A percentile compares a stretch with the other conserved stretches of the same genome.
These are phyloP conservation scores for Actinia equina DNA, from an alignment of 64 coral and sea anemone genomes.

Conservation along the genomic window DNA sequence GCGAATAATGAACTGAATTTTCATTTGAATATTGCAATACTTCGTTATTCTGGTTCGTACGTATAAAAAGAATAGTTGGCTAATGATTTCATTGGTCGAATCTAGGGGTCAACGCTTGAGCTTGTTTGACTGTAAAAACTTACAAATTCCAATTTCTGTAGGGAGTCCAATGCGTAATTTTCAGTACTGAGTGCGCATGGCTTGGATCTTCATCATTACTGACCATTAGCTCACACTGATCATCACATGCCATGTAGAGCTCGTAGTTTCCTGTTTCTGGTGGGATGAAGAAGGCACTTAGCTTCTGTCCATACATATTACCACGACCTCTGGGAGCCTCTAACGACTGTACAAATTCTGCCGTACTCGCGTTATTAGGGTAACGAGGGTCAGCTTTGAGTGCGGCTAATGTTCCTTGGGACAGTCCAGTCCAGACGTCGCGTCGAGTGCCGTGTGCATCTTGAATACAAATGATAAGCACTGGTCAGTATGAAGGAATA, in stretches of 20 bases:
- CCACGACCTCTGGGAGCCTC: neutral
- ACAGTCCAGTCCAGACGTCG: neutral
- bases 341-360: neutral
- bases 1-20: no score
- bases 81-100: no score
- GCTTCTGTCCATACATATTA: conserved; percentile 50
- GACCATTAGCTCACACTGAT: conserved; percentile 46
- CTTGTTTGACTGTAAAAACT: no score
- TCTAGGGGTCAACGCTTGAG: no score
- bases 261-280: conserved; percentile 71
- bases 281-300: conserved; percentile 61
- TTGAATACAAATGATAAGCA: neutral
- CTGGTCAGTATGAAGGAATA: no score
- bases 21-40: no score
- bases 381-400: neutral
- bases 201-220: conserved; percentile 14
- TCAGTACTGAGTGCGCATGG: conserved; percentile 20
- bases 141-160: conserved; percentile 72
- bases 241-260: conserved; percentile 64
- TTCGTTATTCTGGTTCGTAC: no score
- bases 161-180: neutral
- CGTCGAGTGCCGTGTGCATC: conserved; percentile 2
- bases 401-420: neutral
- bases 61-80: no score
- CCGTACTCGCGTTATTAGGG: neutral